Conservation (phyloP, 2,888 invertebrate genomes). For the Lordiphosa fenestrarum region DNA sequence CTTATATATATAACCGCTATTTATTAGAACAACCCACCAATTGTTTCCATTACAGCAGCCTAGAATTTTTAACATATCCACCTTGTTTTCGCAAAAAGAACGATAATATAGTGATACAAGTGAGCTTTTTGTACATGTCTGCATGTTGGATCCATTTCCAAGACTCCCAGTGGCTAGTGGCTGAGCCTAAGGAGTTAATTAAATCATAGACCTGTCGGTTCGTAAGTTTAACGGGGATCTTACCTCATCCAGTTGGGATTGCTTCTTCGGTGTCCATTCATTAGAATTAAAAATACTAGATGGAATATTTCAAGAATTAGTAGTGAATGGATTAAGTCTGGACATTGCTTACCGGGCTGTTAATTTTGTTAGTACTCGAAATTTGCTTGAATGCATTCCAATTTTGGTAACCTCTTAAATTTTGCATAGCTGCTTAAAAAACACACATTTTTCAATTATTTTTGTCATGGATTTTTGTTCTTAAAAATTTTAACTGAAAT, state of each 20-base stretch:
- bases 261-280: neutral
- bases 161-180: neutral
- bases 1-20: too few relatives aligned
- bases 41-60: neutral
- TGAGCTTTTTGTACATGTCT: neutral
- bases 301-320: neutral
- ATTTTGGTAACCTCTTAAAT: slow-evolving; percentile 25
- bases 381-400: slow-evolving; percentile 39
- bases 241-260: too few relatives aligned
- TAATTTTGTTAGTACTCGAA: slow-evolving; percentile 39
- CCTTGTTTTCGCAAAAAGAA: slow-evolving; percentile 22
- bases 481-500: neutral
- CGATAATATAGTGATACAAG: slow-evolving; percentile 19
- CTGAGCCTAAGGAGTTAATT: too few relatives aligned
- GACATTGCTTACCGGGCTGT: slow-evolving; percentile 12
- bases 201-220: too few relatives aligned
- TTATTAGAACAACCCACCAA: too few relatives aligned
- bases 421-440: slow-evolving; percentile 10
- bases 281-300: neutral
- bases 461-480: slow-evolving; percentile 5
- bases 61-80: slow-evolving; percentile 8
- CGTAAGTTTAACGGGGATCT: too few relatives aligned
- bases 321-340: neutral
- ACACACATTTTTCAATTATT: slow-evolving; percentile 2
- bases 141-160: slow-evolving; percentile 4